These are phyloP conservation scores for Plectus sambesii DNA, from an alignment of 1,140 invertebrate species.

Conservation along the genomic window DNA sequence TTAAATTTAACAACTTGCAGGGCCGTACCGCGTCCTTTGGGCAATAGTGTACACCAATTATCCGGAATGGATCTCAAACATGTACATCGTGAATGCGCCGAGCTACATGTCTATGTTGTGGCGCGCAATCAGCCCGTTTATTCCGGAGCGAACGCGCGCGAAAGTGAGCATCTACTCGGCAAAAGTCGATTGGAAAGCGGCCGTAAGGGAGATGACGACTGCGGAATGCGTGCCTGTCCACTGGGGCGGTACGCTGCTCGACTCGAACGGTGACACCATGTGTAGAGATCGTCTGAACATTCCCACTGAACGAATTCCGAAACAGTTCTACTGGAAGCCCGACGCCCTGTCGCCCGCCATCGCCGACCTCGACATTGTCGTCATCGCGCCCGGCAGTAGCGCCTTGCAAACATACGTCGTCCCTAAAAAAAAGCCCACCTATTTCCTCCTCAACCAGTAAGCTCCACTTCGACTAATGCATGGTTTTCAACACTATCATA, in stretches of 20 bases:
- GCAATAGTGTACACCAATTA: slow-evolving; percentile 28
- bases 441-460: slow-evolving; percentile 22
- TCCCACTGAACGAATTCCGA: slow-evolving; percentile 21
- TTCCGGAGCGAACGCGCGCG: slow-evolving; percentile 23
- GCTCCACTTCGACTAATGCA: no score
- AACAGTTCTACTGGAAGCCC: slow-evolving; percentile 24
- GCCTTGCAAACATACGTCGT: no score
- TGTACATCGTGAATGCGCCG: slow-evolving; percentile 24
- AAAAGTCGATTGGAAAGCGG: slow-evolving; percentile 18
- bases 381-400: slow-evolving; percentile 1
- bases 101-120: slow-evolving; percentile 22
- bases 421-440: slow-evolving; percentile 10
- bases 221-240: slow-evolving; percentile 20
- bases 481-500: no score
- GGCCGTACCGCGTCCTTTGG: slow-evolving; percentile 28
- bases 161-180: slow-evolving; percentile 20
- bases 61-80: slow-evolving; percentile 25
- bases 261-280: slow-evolving; percentile 22
- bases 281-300: slow-evolving; percentile 23
- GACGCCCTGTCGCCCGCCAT: slow-evolving; percentile 1
- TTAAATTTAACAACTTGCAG: background rate
- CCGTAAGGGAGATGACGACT: slow-evolving; percentile 11
- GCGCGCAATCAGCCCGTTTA: slow-evolving; percentile 23
- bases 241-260: slow-evolving; percentile 21
- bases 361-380: background rate